Base-by-base conservation (phyloP, 2,888 invertebrate species). In the Nomada fucata region DNA sequence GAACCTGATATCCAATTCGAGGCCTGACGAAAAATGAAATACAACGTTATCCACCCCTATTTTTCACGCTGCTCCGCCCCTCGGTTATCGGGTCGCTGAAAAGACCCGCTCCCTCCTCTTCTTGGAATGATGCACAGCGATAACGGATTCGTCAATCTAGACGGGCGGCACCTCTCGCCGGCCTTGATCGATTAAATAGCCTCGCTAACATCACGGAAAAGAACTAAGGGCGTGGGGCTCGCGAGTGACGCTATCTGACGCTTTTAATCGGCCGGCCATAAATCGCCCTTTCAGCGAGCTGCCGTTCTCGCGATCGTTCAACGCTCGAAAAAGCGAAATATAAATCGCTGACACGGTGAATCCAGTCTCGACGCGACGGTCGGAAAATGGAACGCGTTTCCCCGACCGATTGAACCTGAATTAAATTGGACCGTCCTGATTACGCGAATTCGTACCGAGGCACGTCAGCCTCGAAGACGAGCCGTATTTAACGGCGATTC, bases 41-140 rank as follows among this genome's bases (percentile, higher is more conserved):
- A 36, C 93, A 85, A 74, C 82, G 42, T 57, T 85, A 79, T 42
- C 91, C 91, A 26, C 90, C 90, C 53, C 91, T 91, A 76, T 93
- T 92, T 82, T 92, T 15, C 92, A 29, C 92, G 93, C 70, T 92
- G 10, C 92, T 68, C 91, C 91, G 47, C 90, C 91, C 91, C 26
- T 91, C 91, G 92, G 84, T 91, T 91, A 75, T 92, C 89, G 79
- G 91, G 91, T 93, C 93, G 93, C 65, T 82, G 88, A 18, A 88
- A 90, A 83, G 18, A 92, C 91, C 92, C 93, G 93, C 42, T 93
- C 93, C 55, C 91, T 23, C 92, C 13, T 92, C 92, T 47, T 15
- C 67, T 85, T 86, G 52, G 86, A 76, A 23, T 82, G 78, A 53
- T 86, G 80, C 59, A 78, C 57, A 7, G 92, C 92, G 29, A 93